Base-by-base conservation (phyloP, 2,113 vertebrate species). In the Tor tambroides region DNA sequence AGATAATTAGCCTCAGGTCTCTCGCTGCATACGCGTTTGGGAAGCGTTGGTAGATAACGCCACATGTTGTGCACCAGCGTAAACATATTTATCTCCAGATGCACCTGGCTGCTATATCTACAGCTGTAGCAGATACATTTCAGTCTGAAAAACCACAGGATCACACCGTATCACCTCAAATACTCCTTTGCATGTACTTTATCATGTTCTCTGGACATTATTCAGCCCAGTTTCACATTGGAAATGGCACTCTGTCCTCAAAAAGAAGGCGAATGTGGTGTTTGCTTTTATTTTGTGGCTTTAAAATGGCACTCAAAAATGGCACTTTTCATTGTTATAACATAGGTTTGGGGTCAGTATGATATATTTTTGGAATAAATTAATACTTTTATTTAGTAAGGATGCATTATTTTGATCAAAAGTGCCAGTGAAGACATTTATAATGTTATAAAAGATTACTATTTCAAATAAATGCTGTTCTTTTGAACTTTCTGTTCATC, bases 21-120 rank as follows among this genome's bases (percentile, higher is more conserved):
- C 28, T 7, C 17, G 41, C 17, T 61, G 51, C 6, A 2, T 17
- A 30, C 46, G 72, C 1, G 28, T n/a, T n/a, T 83, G 41, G 10
- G 41, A 69, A n/a, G 38, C 8, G 26, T 71, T 8, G 80, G 63
- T 51, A 83, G 21, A 84, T 91, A 71, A 51, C 26, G 21, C 8
- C 8, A 23, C 28, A 7, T 46, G 61, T 21, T 82, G 19, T 80
- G 21, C 19, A 6, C 21, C 21, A 59, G 78, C 38, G 38, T 83
- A 71, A 83, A 83, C 80, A 83, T 71, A 32, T 83, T 83, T 83
- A 83, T 83, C 80, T 83, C 63, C 43, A 21, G 80, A 30, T 49
- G 59, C 80, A 83, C 80, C 80, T 83, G 63, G 10, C 80, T 83
- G 79, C 80, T 71, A 21, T 32, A 83, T 83, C 80, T 83, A 23